Evolutionary conservation across 2,888 invertebrate species (phyloP).

Genomic region (Rhopalosiphum nymphaeae): DNA sequence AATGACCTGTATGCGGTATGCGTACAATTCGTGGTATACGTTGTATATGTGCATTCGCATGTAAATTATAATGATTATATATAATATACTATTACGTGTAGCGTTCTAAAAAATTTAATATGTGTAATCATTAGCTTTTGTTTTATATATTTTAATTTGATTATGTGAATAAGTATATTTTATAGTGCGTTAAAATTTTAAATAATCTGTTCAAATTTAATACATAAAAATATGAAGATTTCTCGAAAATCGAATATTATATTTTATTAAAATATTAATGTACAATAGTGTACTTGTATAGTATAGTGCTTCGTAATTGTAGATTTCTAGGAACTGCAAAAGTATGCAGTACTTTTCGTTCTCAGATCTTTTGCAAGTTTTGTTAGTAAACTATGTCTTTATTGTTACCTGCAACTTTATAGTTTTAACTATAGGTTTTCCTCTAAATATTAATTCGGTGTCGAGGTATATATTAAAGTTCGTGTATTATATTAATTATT

Average conservation of each 20-base stretch:
- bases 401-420: background rate
- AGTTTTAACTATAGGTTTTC: background rate
- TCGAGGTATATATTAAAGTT: background rate
- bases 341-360: background rate
- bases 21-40: background rate
- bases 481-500: background rate
- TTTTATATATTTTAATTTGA: background rate
- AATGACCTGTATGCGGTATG: background rate
- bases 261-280: background rate
- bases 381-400: constrained; percentile 11
- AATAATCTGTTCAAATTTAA: background rate
- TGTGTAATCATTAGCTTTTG: background rate
- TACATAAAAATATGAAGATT: background rate
- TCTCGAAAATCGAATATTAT: background rate
- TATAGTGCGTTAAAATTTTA: background rate
- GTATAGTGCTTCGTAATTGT: background rate
- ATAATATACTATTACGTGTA: background rate
- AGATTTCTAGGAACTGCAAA: background rate
- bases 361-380: background rate
- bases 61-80: constrained; percentile 14
- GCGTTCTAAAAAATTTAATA: background rate
- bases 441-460: background rate
- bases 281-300: background rate
- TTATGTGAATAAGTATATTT: background rate
- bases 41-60: background rate